Conservation (phyloP, 2,888 invertebrate species). For the Luperina testacea region DNA sequence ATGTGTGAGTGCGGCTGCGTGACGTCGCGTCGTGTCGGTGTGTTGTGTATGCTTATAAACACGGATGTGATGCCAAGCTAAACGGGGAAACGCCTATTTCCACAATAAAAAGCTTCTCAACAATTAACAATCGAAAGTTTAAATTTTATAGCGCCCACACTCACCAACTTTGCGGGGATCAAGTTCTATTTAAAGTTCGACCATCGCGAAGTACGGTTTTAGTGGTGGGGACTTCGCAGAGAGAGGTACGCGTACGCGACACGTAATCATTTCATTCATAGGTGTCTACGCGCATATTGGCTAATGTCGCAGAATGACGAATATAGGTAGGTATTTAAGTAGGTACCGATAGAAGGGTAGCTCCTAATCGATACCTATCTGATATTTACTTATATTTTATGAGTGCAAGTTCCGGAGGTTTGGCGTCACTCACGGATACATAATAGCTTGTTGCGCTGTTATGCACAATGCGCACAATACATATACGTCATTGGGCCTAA, state of each 20-base stretch:
- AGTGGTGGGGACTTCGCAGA: slow-evolving; percentile 69
- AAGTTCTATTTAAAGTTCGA: slow-evolving; percentile 82
- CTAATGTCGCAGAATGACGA: slow-evolving; percentile 35
- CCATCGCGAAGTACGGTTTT: slow-evolving; percentile 85
- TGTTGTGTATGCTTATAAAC: slow-evolving; percentile 80
- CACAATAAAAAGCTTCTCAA: slow-evolving; percentile 59
- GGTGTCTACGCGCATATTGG: slow-evolving; percentile 47
- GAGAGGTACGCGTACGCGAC: slow-evolving; percentile 44
- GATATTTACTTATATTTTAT: slow-evolving; percentile 5
- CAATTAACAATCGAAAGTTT: slow-evolving; percentile 31
- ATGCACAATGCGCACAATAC: slow-evolving; percentile 39
- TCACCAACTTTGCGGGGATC: slow-evolving; percentile 77
- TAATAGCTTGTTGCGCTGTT: slow-evolving; percentile 38
- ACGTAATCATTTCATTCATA: slow-evolving; percentile 75
- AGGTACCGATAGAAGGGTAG: slow-evolving; percentile 3
- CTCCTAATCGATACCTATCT: slow-evolving; percentile 9
- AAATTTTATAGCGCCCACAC: slow-evolving; percentile 52
- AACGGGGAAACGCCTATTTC: slow-evolving; percentile 70
- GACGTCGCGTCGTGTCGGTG: slow-evolving; percentile 86
- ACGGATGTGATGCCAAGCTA: slow-evolving; percentile 77
- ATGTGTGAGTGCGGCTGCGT: slow-evolving; percentile 79
- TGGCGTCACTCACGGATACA: slow-evolving; percentile 38
- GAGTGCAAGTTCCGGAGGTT: slow-evolving; percentile 40
- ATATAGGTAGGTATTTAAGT: slow-evolving; percentile 8
- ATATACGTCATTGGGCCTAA: slow-evolving; percentile 66